Evolutionary conservation across 2,888 invertebrate species (phyloP).

Genomic region (Beris morrisii): DNA sequence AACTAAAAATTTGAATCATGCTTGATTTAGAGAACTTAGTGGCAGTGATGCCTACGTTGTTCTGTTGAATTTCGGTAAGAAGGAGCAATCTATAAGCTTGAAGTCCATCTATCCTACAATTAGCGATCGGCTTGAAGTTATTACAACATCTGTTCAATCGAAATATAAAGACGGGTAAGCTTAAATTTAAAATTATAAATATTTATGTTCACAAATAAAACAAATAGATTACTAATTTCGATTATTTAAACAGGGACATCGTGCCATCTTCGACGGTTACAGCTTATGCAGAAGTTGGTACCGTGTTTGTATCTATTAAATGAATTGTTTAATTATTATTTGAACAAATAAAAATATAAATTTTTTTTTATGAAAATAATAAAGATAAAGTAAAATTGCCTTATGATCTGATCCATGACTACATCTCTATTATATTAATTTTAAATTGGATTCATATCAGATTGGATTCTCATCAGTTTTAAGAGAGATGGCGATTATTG

Average conservation of each 20-base stretch:
- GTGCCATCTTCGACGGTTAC: conserved; percentile 45
- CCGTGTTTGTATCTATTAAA: conserved; percentile 47
- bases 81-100: conserved; percentile 57
- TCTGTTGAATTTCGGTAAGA: conserved; percentile 60
- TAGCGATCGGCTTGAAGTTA: conserved; percentile 48
- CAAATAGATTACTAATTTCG: neutral
- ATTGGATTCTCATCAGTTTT: no score
- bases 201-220: no score
- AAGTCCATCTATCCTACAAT: conserved; percentile 45
- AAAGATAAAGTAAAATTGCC: no score
- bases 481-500: no score
- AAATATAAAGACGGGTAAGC: conserved; percentile 49
- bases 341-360: no score
- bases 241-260: conserved; percentile 41
- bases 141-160: conserved; percentile 52
- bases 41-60: conserved; percentile 53
- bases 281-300: conserved; percentile 49
- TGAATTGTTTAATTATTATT: conserved; percentile 20
- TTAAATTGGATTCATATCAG: no score
- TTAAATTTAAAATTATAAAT: conserved; percentile 3
- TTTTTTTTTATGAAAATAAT: no score
- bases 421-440: no score
- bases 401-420: no score
- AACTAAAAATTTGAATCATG: neutral
- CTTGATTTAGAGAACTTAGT: conserved; percentile 43